Base-by-base conservation (phyloP, 2,888 invertebrate species). In the Seladonia tumulorum region DNA sequence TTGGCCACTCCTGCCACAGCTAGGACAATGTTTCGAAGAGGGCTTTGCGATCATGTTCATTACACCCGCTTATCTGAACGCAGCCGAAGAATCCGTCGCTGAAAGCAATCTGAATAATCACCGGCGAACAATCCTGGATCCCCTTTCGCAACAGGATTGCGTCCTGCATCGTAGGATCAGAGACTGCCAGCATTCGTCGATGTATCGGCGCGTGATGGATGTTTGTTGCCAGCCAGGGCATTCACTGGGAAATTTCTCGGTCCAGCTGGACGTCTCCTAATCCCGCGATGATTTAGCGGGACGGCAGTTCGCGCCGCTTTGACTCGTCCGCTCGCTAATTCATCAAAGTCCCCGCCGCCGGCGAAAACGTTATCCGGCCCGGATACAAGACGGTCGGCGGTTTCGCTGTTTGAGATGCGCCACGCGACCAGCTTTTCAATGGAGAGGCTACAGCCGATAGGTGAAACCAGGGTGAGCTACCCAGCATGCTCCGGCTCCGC, bases 301-400 rank as follows among this genome's bases (percentile, higher is more conserved):
- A 35, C 18, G 35, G 3, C 35, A 29, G 29, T 66, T 35, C 18
- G 68, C 35, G 22, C 22, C 68, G 68, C 68, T 66, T 66, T 66
- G 35, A 66, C 35, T 35, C 68, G 1, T 35, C 68, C 18, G 18
- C n/a, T 35, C 39, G 22, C 35, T 68, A 68, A 68, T 68, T 39
- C 68, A 68, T 68, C 68, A 68, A 68, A 68, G 68, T 39, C 39
- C n/a, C 1, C 39, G 10, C 39, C 22, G 53, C 22, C 22, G 35
- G 66, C 68, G 68, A 68, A 68, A 68, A 39, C 35, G 68, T 68
- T 68, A 68, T 68, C 39, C 68, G 39, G 39, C 22, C 10, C 39
- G 68, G 68, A 39, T 39, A 22, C 68, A 39, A 68, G 35, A 35
- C 22, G 12, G 12, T 39, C 22, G 68, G 39, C 10, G 22, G 22